Percentiles rank a stretch among this genome's conserved stretches.
Conservation (phyloP, 1,140 invertebrate genomes). For the Saccostrea glomerata region DNA sequence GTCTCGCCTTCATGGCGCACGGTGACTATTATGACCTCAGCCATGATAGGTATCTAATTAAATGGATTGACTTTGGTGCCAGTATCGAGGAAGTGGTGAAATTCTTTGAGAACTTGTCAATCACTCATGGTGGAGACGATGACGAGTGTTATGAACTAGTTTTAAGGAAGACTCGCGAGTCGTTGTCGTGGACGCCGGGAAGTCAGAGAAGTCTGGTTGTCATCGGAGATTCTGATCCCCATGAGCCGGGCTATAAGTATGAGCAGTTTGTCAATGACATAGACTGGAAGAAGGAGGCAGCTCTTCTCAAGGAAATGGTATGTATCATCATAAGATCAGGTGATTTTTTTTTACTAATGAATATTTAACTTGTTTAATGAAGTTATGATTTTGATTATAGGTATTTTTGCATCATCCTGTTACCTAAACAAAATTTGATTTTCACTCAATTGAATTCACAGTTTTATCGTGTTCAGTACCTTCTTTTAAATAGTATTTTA, state of each 20-base stretch:
- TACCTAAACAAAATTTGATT: too few species aligned
- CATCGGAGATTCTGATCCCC: constrained; percentile 72
- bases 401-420: too few species aligned
- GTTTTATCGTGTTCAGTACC: too few species aligned
- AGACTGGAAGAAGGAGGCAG: constrained; percentile 68
- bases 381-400: too few species aligned
- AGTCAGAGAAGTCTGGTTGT: constrained; percentile 70
- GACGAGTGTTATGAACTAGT: constrained; percentile 74
- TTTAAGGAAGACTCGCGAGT: constrained; percentile 61
- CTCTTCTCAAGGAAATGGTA: constrained; percentile 59
- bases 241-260: constrained; percentile 62
- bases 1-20: constrained; percentile 71
- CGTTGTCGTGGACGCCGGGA: constrained; percentile 69
- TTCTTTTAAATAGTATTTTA: too few species aligned
- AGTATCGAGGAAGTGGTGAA: constrained; percentile 61
- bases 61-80: constrained; percentile 68
- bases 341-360: neutral
- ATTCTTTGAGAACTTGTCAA: constrained; percentile 66
- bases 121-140: constrained; percentile 65
- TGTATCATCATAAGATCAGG: neutral
- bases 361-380: too few species aligned
- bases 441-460: too few species aligned
- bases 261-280: constrained; percentile 62
- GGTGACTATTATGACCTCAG: constrained; percentile 73
- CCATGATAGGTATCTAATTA: constrained; percentile 66